Conservation (phyloP, 2,113 vertebrate species). For the Helogale parvula region DNA sequence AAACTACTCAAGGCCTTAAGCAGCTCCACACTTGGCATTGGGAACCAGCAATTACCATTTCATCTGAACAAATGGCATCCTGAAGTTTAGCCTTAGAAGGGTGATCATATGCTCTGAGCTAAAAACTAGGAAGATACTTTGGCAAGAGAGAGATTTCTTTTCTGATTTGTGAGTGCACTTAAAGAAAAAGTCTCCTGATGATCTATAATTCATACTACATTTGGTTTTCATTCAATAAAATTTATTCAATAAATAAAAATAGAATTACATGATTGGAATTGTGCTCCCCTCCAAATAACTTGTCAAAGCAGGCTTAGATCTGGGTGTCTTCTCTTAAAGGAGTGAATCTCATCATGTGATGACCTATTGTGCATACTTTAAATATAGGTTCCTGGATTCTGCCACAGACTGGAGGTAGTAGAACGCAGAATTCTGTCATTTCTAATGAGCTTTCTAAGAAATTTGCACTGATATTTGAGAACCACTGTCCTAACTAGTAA, state of each 20-base stretch:
- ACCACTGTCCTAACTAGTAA: not conserved
- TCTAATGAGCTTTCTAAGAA: slow-evolving; percentile 29
- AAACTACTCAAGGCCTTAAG: not conserved
- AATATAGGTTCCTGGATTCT: not conserved
- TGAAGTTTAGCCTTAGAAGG: not conserved
- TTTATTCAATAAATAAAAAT: not conserved
- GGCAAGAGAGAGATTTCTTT: not conserved
- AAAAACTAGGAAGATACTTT: not conserved
- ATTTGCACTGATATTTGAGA: slow-evolving; percentile 18
- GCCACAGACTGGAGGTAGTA: not conserved
- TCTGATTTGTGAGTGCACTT: not conserved
- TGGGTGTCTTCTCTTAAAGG: not conserved
- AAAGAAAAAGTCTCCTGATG: not conserved
- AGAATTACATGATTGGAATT: not conserved
- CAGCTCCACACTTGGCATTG: not conserved
- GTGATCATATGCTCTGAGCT: not conserved
- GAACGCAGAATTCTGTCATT: not conserved
- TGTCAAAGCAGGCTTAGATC: not conserved
- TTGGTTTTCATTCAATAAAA: slow-evolving; percentile 24
- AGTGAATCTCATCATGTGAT: not conserved
- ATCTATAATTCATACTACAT: not conserved
- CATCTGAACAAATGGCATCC: not conserved
- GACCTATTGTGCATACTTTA: not conserved
- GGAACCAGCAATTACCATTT: not conserved
- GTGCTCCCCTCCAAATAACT: not conserved